Conservation (phyloP, 2,888 invertebrate species). For the Patella ulyssiponensis region DNA sequence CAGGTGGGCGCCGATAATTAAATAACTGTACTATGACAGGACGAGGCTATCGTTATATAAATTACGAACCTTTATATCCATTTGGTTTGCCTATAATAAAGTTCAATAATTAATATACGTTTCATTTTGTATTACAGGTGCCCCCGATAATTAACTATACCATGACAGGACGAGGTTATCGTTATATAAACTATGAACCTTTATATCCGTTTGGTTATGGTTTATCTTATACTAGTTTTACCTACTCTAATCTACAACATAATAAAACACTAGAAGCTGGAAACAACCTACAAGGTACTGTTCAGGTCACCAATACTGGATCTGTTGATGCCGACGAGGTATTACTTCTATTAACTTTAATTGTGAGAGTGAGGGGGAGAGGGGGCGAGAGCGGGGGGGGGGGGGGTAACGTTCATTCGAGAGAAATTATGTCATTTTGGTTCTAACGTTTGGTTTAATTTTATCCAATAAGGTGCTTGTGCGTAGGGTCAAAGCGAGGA, state of each 20-base stretch:
- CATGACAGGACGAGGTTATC: conserved; percentile 59
- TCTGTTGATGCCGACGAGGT: conserved; percentile 57
- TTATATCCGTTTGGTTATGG: conserved; percentile 63
- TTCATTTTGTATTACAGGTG: neutral
- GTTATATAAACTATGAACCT: conserved; percentile 50
- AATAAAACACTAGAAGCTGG: conserved; percentile 38
- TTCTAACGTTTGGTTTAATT: too few relatives aligned
- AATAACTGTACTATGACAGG: too few relatives aligned
- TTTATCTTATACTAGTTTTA: conserved; percentile 50
- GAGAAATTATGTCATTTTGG: too few relatives aligned
- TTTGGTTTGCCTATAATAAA: too few relatives aligned
- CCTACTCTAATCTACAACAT: conserved; percentile 37
- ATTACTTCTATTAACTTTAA: too few relatives aligned
- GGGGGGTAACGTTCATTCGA: too few relatives aligned
- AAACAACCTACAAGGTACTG: conserved; percentile 36
- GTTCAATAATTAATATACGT: too few relatives aligned
- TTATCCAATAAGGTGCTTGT: neutral
- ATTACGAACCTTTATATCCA: too few relatives aligned
- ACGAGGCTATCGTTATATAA: too few relatives aligned
- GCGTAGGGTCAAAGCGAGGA: neutral
- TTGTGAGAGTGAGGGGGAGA: too few relatives aligned
- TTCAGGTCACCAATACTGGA: conserved; percentile 50
- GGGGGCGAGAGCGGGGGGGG: too few relatives aligned
- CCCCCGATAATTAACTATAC: conserved; percentile 10
- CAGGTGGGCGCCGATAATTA: too few relatives aligned